Conservation (phyloP, 2,797 vertebrate species). For the Phoeniculus purpureus region DNA sequence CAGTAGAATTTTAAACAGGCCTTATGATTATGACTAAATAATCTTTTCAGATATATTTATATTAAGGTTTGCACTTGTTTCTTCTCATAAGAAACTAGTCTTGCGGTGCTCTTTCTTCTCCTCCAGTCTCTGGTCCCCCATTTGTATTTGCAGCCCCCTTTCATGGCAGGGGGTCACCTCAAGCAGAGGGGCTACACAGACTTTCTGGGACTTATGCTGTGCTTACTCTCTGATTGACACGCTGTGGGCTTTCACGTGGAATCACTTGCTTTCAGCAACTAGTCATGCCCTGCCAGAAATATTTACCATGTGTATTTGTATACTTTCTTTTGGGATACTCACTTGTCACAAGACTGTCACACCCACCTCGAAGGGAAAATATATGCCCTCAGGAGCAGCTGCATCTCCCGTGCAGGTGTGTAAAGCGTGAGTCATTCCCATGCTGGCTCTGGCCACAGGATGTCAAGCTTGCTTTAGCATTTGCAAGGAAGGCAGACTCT, state of each 20-base stretch:
- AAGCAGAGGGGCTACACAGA: neutral
- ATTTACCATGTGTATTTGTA: neutral
- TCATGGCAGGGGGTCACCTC: neutral
- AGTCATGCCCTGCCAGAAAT: neutral
- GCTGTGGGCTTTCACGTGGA: neutral
- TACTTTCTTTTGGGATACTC: neutral
- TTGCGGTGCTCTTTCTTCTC: neutral
- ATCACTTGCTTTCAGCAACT: neutral
- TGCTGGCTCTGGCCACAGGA: conserved; percentile 33
- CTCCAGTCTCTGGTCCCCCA: neutral
- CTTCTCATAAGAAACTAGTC: neutral
- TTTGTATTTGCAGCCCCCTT: neutral
- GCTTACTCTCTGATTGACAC: neutral
- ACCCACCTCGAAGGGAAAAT: neutral
- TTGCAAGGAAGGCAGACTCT: neutral
- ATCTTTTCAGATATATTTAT: neutral
- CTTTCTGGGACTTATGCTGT: neutral
- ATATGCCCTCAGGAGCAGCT: neutral
- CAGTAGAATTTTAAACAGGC: conserved; percentile 1
- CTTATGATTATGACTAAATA: conserved; percentile 8
- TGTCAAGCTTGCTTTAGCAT: conserved; percentile 58
- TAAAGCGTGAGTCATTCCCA: neutral
- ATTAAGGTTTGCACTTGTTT: neutral
- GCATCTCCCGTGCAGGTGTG: neutral
- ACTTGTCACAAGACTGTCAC: neutral